These are phyloP conservation scores for Agonopterix alstromeriana DNA, from an alignment of 2,888 invertebrate species.

Conservation along the genomic window DNA sequence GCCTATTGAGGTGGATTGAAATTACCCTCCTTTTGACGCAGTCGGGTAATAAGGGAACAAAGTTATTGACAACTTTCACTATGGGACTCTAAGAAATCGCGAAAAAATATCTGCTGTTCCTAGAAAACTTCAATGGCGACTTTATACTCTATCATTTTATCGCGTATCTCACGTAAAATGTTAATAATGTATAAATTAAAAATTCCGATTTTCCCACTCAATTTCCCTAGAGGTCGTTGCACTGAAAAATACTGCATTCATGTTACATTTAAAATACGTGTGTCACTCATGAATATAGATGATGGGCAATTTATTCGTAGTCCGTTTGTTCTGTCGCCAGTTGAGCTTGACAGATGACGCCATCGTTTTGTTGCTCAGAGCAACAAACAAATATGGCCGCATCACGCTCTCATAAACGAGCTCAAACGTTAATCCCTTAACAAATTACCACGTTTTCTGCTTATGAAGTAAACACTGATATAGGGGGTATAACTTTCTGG, in stretches of 20 bases:
- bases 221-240: slow-evolving; percentile 7
- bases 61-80: too few species aligned
- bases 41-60: too few species aligned
- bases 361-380: slow-evolving; percentile 45
- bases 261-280: slow-evolving; percentile 33
- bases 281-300: slow-evolving; percentile 61
- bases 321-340: slow-evolving; percentile 60
- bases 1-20: too few species aligned
- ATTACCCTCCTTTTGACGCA: too few species aligned
- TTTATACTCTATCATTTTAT: too few species aligned
- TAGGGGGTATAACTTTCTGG: too few species aligned
- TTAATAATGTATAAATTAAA: too few species aligned
- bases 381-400: slow-evolving; percentile 65
- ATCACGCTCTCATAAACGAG: slow-evolving; percentile 65
- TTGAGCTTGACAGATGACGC: slow-evolving; percentile 68
- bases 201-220: not conserved
- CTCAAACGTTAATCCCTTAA: slow-evolving; percentile 65
- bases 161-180: too few species aligned
- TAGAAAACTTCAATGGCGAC: too few species aligned
- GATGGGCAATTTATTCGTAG: slow-evolving; percentile 56
- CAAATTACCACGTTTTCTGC: slow-evolving; percentile 53
- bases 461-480: slow-evolving; percentile 30
- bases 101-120: too few species aligned
- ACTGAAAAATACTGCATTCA: slow-evolving; percentile 11
- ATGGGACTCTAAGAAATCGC: too few species aligned